phyloP scores from a whole-genome alignment of 2,113 vertebrate species.

The Butastur rufipennis region DNA sequence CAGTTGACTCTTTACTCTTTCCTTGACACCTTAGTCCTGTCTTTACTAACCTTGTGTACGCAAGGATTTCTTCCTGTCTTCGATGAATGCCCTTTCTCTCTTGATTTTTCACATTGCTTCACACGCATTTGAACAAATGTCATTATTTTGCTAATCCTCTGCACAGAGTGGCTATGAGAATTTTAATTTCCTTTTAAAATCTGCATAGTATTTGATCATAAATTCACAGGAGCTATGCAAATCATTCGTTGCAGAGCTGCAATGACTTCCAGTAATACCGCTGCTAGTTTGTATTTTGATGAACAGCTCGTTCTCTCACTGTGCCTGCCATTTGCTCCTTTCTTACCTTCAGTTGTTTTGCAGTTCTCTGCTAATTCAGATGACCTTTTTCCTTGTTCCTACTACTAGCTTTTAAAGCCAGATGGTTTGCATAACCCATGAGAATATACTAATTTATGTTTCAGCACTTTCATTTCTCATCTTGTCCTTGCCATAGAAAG shows the following conservation, averaged over 20 bases:
- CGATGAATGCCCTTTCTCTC: background rate
- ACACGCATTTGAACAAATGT: background rate
- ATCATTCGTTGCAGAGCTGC: background rate
- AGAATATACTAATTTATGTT: slow-evolving; percentile 66
- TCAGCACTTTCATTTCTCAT: slow-evolving; percentile 59
- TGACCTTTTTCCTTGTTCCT: slow-evolving; percentile 40
- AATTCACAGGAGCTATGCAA: slow-evolving; percentile 34
- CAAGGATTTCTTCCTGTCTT: background rate
- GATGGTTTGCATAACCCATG: slow-evolving; percentile 52
- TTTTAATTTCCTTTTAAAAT: slow-evolving; percentile 24
- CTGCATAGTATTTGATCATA: slow-evolving; percentile 15
- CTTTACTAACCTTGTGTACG: background rate
- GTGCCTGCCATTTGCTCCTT: slow-evolving; percentile 45
- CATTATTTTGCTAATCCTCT: slow-evolving; percentile 23
- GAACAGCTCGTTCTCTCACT: slow-evolving; percentile 23
- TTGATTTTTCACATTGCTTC: slow-evolving; percentile 10
- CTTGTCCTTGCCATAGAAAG: slow-evolving; percentile 14
- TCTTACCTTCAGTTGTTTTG: slow-evolving; percentile 50
- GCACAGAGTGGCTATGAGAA: background rate
- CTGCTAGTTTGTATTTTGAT: slow-evolving; percentile 23
- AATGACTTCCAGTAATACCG: background rate
- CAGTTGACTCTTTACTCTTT: background rate
- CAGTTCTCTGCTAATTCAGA: slow-evolving; percentile 51
- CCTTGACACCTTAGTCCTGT: background rate
- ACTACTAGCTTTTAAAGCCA: slow-evolving; percentile 27